A percentile compares a stretch with the other conserved stretches of the same genome.
These are phyloP conservation scores for Sisor rabdophorus DNA, from an alignment of 2,113 vertebrate species.

Conservation along the genomic window DNA sequence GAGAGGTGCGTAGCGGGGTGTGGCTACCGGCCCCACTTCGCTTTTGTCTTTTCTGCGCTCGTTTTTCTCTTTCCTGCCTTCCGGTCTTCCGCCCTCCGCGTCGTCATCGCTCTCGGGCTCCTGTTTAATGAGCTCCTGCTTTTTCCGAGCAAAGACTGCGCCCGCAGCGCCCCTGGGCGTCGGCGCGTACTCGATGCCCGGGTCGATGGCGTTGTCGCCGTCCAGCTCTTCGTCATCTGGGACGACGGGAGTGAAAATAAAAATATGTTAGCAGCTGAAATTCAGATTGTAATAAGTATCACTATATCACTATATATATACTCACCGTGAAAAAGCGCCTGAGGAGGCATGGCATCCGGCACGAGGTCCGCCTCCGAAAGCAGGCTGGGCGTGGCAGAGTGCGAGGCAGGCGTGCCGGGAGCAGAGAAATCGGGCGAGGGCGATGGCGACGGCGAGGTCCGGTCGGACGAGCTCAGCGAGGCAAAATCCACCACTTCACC, in stretches of 20 bases:
- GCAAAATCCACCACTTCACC: conserved; percentile 95
- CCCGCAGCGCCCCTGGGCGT: conserved; percentile 64
- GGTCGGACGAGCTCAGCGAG: conserved; percentile 91
- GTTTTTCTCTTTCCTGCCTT: conserved; percentile 46
- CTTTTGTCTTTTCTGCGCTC: conserved; percentile 67
- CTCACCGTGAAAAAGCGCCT: conserved; percentile 93
- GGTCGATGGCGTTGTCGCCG: conserved; percentile 89
- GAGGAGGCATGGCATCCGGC: conserved; percentile 92
- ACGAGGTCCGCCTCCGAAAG: conserved; percentile 95
- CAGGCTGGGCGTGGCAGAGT: conserved; percentile 90
- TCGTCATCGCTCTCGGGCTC: conserved; percentile 92
- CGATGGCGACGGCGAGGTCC: conserved; percentile 89
- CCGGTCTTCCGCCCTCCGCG: conserved; percentile 62
- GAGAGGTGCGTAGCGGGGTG: conserved; percentile 65
- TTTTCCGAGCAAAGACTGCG: conserved; percentile 71
- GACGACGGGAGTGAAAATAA: background rate
- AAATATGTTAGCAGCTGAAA: background rate
- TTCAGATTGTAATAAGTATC: background rate
- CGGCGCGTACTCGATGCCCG: conserved; percentile 87
- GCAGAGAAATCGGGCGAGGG: conserved; percentile 92
- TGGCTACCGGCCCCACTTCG: conserved; percentile 29
- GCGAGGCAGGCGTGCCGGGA: conserved; percentile 90
- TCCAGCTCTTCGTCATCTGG: conserved; percentile 94
- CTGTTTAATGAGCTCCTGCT: conserved; percentile 84
- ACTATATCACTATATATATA: too few relatives aligned